These are phyloP conservation scores for Holothuria scabra DNA, from an alignment of 53 echinoderm and acorn worm species.

Conservation along the genomic window DNA sequence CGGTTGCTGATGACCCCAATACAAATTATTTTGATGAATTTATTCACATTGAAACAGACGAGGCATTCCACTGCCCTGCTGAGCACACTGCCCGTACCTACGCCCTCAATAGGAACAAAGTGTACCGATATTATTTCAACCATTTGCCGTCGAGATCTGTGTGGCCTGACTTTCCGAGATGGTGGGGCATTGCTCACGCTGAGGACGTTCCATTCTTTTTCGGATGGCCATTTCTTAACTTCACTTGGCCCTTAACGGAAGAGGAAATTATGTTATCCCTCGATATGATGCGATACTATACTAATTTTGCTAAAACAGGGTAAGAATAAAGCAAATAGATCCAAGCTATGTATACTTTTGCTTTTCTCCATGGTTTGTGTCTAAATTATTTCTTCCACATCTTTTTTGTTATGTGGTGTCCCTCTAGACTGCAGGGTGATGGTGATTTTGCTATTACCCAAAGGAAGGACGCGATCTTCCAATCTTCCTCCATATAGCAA, in stretches of 20 bases:
- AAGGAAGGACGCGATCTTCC: too few relatives aligned
- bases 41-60: conserved; percentile 62
- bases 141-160: conserved; percentile 57
- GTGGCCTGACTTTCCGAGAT: conserved; percentile 50
- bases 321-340: neutral
- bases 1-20: conserved; percentile 55
- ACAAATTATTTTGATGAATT: conserved; percentile 70
- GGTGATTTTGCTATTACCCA: too few relatives aligned
- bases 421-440: too few relatives aligned
- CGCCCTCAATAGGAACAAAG: conserved; percentile 44
- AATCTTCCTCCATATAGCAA: too few relatives aligned
- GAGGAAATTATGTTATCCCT: conserved; percentile 50
- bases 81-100: conserved; percentile 58
- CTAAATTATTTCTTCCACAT: too few relatives aligned
- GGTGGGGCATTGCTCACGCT: conserved; percentile 74
- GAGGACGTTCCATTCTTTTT: conserved; percentile 73
- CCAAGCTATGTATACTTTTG: too few relatives aligned
- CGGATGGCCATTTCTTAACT: conserved; percentile 51
- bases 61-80: conserved; percentile 65
- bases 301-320: conserved; percentile 75
- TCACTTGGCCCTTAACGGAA: conserved; percentile 31
- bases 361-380: too few relatives aligned
- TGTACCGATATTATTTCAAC: conserved; percentile 64
- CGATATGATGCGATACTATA: conserved; percentile 61
- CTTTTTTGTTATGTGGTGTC: too few relatives aligned